Conservation (phyloP, 2,888 invertebrate genomes). For the Strigamia transsilvanica region DNA sequence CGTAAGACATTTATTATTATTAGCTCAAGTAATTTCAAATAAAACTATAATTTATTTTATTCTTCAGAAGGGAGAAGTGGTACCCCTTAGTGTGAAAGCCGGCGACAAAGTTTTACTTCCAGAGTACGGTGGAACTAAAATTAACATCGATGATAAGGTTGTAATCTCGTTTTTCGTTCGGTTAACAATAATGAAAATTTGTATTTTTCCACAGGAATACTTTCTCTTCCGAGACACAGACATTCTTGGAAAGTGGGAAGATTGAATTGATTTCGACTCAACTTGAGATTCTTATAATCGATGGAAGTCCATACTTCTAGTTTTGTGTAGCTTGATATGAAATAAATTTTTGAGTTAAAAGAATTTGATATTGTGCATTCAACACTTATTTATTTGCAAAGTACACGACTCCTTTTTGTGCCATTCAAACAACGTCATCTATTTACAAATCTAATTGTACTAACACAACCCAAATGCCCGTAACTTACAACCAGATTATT, state of each 20-base stretch:
- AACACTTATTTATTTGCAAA: neutral
- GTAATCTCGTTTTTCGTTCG: too few relatives aligned
- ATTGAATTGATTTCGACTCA: neutral
- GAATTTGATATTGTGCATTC: neutral
- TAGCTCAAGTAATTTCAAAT: too few relatives aligned
- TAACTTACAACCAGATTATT: neutral
- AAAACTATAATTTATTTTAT: neutral
- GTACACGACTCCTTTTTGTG: neutral
- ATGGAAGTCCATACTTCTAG: neutral
- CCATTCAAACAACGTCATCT: neutral
- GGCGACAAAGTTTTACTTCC: conserved; percentile 96
- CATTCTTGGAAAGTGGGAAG: conserved; percentile 84
- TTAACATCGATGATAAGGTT: conserved; percentile 79
- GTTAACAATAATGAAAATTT: neutral
- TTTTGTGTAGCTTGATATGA: neutral
- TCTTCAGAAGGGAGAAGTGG: conserved; percentile 77
- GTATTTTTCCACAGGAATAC: conserved; percentile 72
- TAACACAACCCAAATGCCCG: neutral
- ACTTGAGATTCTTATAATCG: too few relatives aligned
- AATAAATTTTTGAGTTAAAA: neutral
- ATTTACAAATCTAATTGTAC: neutral
- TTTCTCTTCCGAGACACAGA: conserved; percentile 95
- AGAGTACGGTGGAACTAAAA: conserved; percentile 98
- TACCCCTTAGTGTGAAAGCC: conserved; percentile 82
- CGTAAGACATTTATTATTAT: conserved; percentile 60